A percentile compares a stretch with the other conserved stretches of the same genome.
phyloP scores from a whole-genome alignment of 2,888 invertebrate genomes.

The Agrotis ipsilon region DNA sequence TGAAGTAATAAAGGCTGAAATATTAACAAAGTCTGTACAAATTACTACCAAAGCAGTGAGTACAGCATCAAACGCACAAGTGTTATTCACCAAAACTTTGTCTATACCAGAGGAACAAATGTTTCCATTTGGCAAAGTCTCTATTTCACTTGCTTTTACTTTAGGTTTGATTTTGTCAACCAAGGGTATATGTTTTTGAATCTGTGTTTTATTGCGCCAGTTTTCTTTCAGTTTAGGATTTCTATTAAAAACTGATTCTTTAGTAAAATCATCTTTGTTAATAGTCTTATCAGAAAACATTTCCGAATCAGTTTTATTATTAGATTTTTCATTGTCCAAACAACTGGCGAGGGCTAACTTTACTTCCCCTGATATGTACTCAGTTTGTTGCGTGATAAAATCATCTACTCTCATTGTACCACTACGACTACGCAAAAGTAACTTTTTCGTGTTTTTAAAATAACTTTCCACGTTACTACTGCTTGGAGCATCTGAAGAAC shows the following conservation, averaged over 20 bases:
- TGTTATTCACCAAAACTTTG: slow-evolving; percentile 1
- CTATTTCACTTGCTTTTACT: slow-evolving; percentile 10
- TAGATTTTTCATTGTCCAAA: neutral
- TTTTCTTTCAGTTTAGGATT: slow-evolving; percentile 12
- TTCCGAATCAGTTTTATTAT: slow-evolving; percentile 1
- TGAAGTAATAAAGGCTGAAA: neutral
- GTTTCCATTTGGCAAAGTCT: slow-evolving; percentile 10
- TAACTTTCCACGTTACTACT: neutral
- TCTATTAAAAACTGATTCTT: slow-evolving; percentile 3
- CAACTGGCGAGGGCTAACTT: neutral
- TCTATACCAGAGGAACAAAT: slow-evolving; percentile 12
- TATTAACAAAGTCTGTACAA: neutral
- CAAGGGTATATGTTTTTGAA: slow-evolving; percentile 3
- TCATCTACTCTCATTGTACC: neutral
- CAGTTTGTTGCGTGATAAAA: neutral
- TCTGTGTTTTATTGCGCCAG: slow-evolving; percentile 7
- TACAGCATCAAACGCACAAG: slow-evolving; percentile 12
- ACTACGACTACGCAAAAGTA: neutral
- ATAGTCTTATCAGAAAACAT: neutral
- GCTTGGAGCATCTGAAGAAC: neutral
- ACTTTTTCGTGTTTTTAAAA: neutral
- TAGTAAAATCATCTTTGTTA: slow-evolving; percentile 8
- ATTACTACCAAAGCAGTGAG: slow-evolving; percentile 4
- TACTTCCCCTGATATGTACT: neutral
- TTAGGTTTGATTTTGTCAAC: slow-evolving; percentile 10